phyloP scores from a whole-genome alignment of 1,140 invertebrate genomes.

The Musca vetustissima region DNA sequence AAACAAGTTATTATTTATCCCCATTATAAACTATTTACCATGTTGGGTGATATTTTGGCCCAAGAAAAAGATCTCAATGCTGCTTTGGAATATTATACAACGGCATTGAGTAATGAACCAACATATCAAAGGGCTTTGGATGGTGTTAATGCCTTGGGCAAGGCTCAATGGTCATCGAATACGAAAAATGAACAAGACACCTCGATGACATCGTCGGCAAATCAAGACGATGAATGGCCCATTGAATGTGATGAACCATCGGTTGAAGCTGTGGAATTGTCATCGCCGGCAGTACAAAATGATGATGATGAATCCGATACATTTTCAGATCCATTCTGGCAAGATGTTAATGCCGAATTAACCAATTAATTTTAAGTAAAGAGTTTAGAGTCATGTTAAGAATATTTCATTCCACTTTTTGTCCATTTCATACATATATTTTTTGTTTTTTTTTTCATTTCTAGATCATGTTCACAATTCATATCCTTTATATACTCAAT shows the following conservation, averaged over 20 bases:
- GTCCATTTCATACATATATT: too few relatives aligned
- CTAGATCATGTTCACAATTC: too few relatives aligned
- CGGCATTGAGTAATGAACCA: slow-evolving; percentile 43
- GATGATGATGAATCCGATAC: slow-evolving; percentile 38
- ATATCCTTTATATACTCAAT: too few relatives aligned
- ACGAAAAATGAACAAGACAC: slow-evolving; percentile 28
- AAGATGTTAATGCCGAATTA: slow-evolving; percentile 42
- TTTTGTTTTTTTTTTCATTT: too few relatives aligned
- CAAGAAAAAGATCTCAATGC: slow-evolving; percentile 37
- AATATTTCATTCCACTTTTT: too few relatives aligned
- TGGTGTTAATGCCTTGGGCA: slow-evolving; percentile 40
- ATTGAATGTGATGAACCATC: slow-evolving; percentile 40
- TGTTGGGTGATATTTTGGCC: slow-evolving; percentile 42
- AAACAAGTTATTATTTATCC: slow-evolving; percentile 40
- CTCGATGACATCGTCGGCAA: slow-evolving; percentile 14
- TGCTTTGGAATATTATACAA: slow-evolving; percentile 46
- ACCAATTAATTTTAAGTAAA: slow-evolving; percentile 28
- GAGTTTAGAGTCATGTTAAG: too few relatives aligned
- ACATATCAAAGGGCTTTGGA: slow-evolving; percentile 37
- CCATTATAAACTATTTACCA: slow-evolving; percentile 38
- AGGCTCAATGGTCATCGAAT: slow-evolving; percentile 25
- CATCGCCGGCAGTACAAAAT: slow-evolving; percentile 33
- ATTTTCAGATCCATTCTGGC: slow-evolving; percentile 43
- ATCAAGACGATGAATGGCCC: slow-evolving; percentile 39
- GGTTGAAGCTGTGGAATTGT: slow-evolving; percentile 37